These are phyloP conservation scores for Stegodyphus mimosarum DNA, from an alignment of 1,140 invertebrate genomes.

Conservation along the genomic window DNA sequence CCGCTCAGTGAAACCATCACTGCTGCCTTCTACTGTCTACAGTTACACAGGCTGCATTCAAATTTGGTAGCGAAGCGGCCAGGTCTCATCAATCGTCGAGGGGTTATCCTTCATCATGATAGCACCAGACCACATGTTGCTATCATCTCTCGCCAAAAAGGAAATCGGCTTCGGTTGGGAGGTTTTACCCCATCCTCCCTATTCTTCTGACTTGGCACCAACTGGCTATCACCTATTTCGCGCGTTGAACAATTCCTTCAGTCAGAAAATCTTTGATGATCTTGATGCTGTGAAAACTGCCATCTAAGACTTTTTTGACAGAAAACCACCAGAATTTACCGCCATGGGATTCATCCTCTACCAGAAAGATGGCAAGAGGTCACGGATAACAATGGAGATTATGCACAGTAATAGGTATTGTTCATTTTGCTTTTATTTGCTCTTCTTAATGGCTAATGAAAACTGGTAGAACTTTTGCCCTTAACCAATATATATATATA, in stretches of 20 bases:
- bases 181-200: too few species aligned
- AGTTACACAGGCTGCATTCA: not conserved
- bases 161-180: not conserved
- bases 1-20: not conserved
- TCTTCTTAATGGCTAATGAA: not conserved
- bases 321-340: not conserved
- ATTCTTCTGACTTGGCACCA: too few species aligned
- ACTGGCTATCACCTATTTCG: too few species aligned
- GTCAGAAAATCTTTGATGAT: too few species aligned
- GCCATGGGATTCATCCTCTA: not conserved
- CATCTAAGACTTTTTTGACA: not conserved
- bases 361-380: conserved; percentile 5
- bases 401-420: not conserved
- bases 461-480: not conserved
- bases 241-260: too few species aligned
- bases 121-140: conserved; percentile 1
- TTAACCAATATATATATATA: too few species aligned
- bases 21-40: not conserved
- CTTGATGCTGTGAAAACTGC: conserved; percentile 16
- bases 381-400: conserved; percentile 8
- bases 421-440: conserved; percentile 8
- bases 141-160: conserved; percentile 11
- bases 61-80: not conserved
- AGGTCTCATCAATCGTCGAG: conserved; percentile 2
- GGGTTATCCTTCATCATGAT: conserved; percentile 5